Base-by-base conservation (phyloP, 2,888 invertebrate genomes). In the Shargacucullia verbasci region DNA sequence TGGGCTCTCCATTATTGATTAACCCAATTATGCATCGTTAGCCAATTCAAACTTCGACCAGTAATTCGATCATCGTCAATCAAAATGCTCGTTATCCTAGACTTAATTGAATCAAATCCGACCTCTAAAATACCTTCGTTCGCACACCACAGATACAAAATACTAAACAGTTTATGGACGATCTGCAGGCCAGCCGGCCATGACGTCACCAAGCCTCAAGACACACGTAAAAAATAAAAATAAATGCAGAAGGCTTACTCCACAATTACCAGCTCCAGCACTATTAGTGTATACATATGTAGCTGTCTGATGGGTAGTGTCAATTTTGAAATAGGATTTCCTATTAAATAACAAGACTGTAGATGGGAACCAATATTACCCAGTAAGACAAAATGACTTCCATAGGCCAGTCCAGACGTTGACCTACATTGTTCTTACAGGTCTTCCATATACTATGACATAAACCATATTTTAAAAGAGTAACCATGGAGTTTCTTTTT, bases 181-280 rank as follows among this genome's bases (percentile, higher is more conserved):
- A 45, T 43, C 31, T 31, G 38, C 27, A 57, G 64, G 38, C 34
- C 53, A 63, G 63, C 38, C n/a, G 15, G 15, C 50, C 50, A 54
- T 65, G 64, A 75, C 73, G 76, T 73, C 61, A 67, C 40, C 38
- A 25, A 56, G 41, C 27, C 44, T 52, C 39, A 53, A 49, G 48
- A 49, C 14, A 9, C 34, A 27, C 14, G 31, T 27, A 40, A 55
- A 29, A 27, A 8, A 20, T n/a, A 20, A 11, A 50, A 37, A 12
- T 34, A 38, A 0, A 35, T 1, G 1, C 65, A 67, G 68, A 67
- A 67, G 35, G 6, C 12, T 34, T n/a, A 34, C 12, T 0, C 9
- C 33, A 33, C 10, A 33, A 8, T 31, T 31, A 2, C 7, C 31
- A 9, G 5, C 2, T 8, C 2, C 9, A 29, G 1, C 29, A 9